A percentile compares a stretch with the other conserved stretches of the same genome.
These are phyloP conservation scores for Ceraclea dissimilis DNA, from an alignment of 2,888 invertebrate genomes.

Conservation along the genomic window DNA sequence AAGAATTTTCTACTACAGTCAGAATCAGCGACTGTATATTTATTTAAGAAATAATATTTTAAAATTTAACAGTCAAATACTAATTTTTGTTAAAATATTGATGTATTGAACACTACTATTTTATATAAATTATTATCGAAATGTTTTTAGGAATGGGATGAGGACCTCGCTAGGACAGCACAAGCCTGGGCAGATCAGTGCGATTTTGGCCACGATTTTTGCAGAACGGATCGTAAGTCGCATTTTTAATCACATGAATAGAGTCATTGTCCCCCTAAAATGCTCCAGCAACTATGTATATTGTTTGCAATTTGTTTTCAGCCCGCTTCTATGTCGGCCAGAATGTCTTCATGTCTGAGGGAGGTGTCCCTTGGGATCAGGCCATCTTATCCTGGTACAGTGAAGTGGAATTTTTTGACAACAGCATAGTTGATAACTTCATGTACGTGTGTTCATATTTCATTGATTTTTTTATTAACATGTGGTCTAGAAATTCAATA, in stretches of 20 bases:
- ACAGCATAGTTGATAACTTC: conserved; percentile 26
- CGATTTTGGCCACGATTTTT: conserved; percentile 34
- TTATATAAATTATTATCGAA: too few species aligned
- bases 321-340: conserved; percentile 38
- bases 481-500: too few species aligned
- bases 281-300: background rate
- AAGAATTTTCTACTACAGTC: too few species aligned
- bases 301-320: conserved; percentile 19
- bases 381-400: conserved; percentile 33
- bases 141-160: conserved; percentile 33
- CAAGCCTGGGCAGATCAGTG: conserved; percentile 42
- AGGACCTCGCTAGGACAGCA: conserved; percentile 36
- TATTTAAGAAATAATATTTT: too few species aligned
- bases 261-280: background rate
- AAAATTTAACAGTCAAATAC: too few species aligned
- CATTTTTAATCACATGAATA: background rate
- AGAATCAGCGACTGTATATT: too few species aligned
- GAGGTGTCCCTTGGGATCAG: conserved; percentile 24
- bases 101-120: too few species aligned
- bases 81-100: too few species aligned
- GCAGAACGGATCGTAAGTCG: conserved; percentile 33
- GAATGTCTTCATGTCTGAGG: conserved; percentile 31
- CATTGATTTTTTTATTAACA: background rate
- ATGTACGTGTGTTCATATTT: conserved; percentile 17
- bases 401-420: conserved; percentile 32